phyloP scores from a whole-genome alignment of 2,113 vertebrate genomes.

The Perca flavescens region DNA sequence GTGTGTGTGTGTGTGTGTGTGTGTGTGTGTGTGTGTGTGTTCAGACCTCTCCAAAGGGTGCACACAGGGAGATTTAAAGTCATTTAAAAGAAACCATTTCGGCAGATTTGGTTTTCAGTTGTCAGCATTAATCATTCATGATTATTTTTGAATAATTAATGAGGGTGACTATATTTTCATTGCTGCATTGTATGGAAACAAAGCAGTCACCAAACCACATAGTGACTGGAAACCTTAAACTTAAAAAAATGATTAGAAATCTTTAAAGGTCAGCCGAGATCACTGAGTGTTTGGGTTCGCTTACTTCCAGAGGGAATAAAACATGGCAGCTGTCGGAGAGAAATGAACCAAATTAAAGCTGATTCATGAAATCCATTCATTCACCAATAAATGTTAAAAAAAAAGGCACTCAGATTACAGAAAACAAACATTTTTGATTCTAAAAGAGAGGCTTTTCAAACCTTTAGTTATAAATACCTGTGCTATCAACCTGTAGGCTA shows the following conservation, averaged over 20 bases:
- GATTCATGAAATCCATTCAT: not conserved
- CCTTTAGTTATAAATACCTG: too few relatives aligned
- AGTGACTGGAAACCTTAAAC: not conserved
- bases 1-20: conserved; percentile 4
- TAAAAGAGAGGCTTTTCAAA: too few relatives aligned
- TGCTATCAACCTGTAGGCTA: too few relatives aligned
- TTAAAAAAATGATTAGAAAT: not conserved
- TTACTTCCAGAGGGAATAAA: not conserved
- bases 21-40: conserved; percentile 22
- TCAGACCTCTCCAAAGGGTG: not conserved
- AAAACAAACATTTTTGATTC: not conserved
- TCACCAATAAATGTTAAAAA: not conserved
- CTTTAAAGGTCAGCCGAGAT: not conserved
- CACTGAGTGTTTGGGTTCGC: not conserved
- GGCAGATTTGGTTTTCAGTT: not conserved
- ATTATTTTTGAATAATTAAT: not conserved
- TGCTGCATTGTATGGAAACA: not conserved
- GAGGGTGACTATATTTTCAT: not conserved
- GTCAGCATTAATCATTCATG: conserved; percentile 23
- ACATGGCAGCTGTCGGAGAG: not conserved
- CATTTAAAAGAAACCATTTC: not conserved
- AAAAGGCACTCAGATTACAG: not conserved
- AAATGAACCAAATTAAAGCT: not conserved
- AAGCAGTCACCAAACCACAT: not conserved
- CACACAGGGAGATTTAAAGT: conserved; percentile 1